Conservation (phyloP, 2,888 invertebrate species). For the Amiota communis region DNA sequence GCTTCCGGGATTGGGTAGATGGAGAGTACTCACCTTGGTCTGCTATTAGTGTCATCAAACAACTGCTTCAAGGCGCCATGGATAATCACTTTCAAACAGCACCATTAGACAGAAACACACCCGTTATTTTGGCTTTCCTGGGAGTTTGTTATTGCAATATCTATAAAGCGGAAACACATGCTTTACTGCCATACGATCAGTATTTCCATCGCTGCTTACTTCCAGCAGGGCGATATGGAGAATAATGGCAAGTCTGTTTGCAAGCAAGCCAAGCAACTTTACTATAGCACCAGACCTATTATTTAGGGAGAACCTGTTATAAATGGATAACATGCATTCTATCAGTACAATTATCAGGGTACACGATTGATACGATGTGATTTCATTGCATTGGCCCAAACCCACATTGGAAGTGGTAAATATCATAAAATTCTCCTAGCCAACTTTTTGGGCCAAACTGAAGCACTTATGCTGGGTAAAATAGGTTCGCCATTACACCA, state of each 20-base stretch:
- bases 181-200: conserved; percentile 97
- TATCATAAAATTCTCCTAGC: conserved; percentile 97
- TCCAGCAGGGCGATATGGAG: conserved; percentile 99
- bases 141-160: conserved; percentile 97
- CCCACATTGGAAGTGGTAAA: conserved; percentile 83
- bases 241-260: conserved; percentile 97
- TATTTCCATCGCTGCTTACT: conserved; percentile 99
- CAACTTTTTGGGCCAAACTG: conserved; percentile 98
- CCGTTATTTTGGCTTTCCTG: conserved; percentile 92
- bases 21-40: conserved; percentile 99
- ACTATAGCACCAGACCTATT: conserved; percentile 73
- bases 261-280: conserved; percentile 74
- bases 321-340: conserved; percentile 99
- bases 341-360: conserved; percentile 96
- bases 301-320: conserved; percentile 95
- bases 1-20: conserved; percentile 99
- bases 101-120: conserved; percentile 93
- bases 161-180: conserved; percentile 95
- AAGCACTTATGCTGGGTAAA: conserved; percentile 93
- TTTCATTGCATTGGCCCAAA: conserved; percentile 94
- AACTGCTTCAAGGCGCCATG: conserved; percentile 93
- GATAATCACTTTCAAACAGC: conserved; percentile 93
- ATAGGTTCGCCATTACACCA: too few relatives aligned
- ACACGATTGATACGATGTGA: conserved; percentile 92
- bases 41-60: conserved; percentile 98